Evolutionary conservation across 1,140 invertebrate species (phyloP).

Genomic region (Phymastichus coffea): DNA sequence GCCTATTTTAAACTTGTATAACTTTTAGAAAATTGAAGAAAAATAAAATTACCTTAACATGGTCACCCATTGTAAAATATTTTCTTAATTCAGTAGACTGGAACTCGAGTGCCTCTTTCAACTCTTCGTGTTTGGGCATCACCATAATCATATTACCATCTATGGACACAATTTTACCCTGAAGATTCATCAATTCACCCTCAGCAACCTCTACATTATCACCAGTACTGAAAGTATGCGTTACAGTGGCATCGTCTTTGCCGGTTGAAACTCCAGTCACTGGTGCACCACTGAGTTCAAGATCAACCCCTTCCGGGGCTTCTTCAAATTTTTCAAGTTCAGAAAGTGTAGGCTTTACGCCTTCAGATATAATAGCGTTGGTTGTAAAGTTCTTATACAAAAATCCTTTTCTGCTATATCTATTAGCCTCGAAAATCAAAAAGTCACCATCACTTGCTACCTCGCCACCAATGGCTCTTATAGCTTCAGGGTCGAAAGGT

Average conservation of each 20-base stretch:
- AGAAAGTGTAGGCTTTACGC: constrained; percentile 92
- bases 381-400: constrained; percentile 94
- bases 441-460: constrained; percentile 96
- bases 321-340: constrained; percentile 97
- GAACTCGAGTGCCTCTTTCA: constrained; percentile 88
- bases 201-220: constrained; percentile 94
- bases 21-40: too few species aligned
- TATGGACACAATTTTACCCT: constrained; percentile 90
- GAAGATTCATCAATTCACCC: constrained; percentile 93
- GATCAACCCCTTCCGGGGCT: constrained; percentile 85
- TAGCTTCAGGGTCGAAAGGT: constrained; percentile 93
- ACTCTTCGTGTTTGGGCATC: constrained; percentile 94
- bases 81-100: constrained; percentile 89
- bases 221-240: constrained; percentile 90
- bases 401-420: constrained; percentile 91
- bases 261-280: constrained; percentile 61
- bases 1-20: background rate
- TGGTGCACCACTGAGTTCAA: constrained; percentile 64
- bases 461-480: constrained; percentile 92
- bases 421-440: constrained; percentile 92
- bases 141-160: constrained; percentile 96
- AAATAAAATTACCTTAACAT: constrained; percentile 80
- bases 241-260: constrained; percentile 69
- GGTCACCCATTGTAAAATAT: constrained; percentile 94
- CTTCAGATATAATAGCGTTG: constrained; percentile 88